Evolutionary conservation across 2,888 invertebrate species (phyloP), one percentile per base, ranked within the genome.

Genomic region (Tromatobia lineatoria): DNA sequence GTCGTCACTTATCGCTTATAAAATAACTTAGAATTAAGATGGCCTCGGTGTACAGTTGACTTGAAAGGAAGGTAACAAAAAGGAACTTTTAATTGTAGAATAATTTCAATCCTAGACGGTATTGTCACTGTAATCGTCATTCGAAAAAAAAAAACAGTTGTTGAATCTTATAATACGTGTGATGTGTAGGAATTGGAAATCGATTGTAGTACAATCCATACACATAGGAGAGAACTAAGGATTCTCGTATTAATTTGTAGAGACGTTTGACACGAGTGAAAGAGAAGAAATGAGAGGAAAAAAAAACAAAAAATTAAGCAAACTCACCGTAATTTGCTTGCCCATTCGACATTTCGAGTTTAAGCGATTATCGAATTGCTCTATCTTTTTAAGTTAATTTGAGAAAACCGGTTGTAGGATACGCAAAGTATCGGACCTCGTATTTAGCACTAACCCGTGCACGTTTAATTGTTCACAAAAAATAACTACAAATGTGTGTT

Each of bases 21-120:
- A 71, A 75, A 69, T 80, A 67, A 80, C 67, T 38, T 83, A 83
- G 61, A 23, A 73, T 83, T 83, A 83, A 83, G 83, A 59, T 80
- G 83, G 76, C 83, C 76, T 80, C 83, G 77, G 71, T 83, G 80
- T 83, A 80, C 76, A 80, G 80, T 80, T 76, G n/a, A 73, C 52
- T 71, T 23, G 67, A 75, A 61, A 11, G 57, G 50, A 45, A 73
- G 67, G 59, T 47, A 64, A 42, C 52, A 61, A 70, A 7, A 20
- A 71, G 52, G 50, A 67, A 50, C 52, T 75, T 78, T 76, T 80
- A 78, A 69, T 71, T 47, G 67, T 79, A 83, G 80, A 78, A 66
- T 75, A 83, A 79, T 85, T 83, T 83, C 78, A 71, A 79, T 47
- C 69, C 64, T 75, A 70, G 59, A 85, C 71, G 74, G 64, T 79